phyloP scores from a whole-genome alignment of 2,888 invertebrate genomes.

The Andrena flavipes region DNA sequence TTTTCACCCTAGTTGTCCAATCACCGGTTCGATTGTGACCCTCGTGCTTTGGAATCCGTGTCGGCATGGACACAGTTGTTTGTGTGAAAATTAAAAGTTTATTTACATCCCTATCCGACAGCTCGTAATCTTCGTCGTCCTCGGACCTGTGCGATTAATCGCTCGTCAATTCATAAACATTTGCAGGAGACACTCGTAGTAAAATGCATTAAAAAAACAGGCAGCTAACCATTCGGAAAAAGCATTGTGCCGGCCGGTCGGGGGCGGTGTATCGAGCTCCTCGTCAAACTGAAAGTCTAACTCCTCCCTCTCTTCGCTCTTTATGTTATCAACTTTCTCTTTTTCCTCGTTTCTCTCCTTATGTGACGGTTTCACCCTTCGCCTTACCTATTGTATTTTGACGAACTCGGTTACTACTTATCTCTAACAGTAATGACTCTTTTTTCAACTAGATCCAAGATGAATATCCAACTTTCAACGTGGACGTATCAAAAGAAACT shows the following conservation, averaged over 20 bases:
- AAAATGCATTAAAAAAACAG: not conserved
- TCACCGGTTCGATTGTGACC: conserved; percentile 96
- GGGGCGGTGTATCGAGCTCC: conserved; percentile 92
- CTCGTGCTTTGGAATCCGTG: conserved; percentile 92
- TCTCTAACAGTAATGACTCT: conserved; percentile 16
- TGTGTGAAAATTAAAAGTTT: conserved; percentile 98
- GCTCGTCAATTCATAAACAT: not conserved
- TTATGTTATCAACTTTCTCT: conserved; percentile 71
- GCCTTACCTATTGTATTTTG: conserved; percentile 81
- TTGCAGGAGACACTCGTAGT: not conserved
- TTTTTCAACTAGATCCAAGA: conserved; percentile 6
- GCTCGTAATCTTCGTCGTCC: conserved; percentile 93
- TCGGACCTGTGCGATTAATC: conserved; percentile 87
- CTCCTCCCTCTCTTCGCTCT: conserved; percentile 89
- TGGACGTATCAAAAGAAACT: not conserved
- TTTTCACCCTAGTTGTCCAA: conserved; percentile 95
- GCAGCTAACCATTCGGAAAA: conserved; percentile 89
- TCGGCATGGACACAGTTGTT: conserved; percentile 84
- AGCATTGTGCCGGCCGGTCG: conserved; percentile 92
- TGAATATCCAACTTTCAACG: not conserved
- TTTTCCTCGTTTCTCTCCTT: conserved; percentile 79
- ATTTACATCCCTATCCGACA: conserved; percentile 96
- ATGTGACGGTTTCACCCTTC: conserved; percentile 83
- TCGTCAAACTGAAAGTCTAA: conserved; percentile 99
- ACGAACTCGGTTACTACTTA: conserved; percentile 30